Conservation (phyloP, 2,797 vertebrate genomes). For the Sebastolobus altivelis region DNA sequence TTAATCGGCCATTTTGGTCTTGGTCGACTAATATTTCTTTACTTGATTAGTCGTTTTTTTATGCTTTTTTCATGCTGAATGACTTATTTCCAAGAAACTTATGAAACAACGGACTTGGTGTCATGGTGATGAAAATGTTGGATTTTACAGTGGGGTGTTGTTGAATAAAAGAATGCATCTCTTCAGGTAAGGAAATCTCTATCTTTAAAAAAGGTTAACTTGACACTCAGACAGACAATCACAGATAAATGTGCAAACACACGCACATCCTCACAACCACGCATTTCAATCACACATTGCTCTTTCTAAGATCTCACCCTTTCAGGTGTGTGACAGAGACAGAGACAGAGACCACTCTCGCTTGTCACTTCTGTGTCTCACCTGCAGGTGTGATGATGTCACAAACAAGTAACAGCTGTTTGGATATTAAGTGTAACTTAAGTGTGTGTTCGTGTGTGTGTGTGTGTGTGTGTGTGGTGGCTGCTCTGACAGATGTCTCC, state of each 20-base stretch:
- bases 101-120: too few relatives aligned
- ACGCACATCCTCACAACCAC: background rate
- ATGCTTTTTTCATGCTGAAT: too few relatives aligned
- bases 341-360: conserved; percentile 48
- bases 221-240: background rate
- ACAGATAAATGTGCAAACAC: background rate
- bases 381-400: conserved; percentile 71
- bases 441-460: background rate
- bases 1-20: too few relatives aligned
- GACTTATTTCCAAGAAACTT: too few relatives aligned
- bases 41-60: too few relatives aligned
- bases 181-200: too few relatives aligned
- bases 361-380: conserved; percentile 59
- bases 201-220: background rate
- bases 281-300: conserved; percentile 41
- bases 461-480: background rate
- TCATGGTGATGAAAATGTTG: too few relatives aligned
- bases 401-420: conserved; percentile 55
- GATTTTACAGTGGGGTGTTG: too few relatives aligned
- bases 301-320: conserved; percentile 62
- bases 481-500: conserved; percentile 2
- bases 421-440: conserved; percentile 33
- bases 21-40: too few relatives aligned
- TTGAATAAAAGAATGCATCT: too few relatives aligned
- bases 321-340: conserved; percentile 28